Conservation (phyloP, 2,113 vertebrate genomes). For the Mugil cephalus region DNA sequence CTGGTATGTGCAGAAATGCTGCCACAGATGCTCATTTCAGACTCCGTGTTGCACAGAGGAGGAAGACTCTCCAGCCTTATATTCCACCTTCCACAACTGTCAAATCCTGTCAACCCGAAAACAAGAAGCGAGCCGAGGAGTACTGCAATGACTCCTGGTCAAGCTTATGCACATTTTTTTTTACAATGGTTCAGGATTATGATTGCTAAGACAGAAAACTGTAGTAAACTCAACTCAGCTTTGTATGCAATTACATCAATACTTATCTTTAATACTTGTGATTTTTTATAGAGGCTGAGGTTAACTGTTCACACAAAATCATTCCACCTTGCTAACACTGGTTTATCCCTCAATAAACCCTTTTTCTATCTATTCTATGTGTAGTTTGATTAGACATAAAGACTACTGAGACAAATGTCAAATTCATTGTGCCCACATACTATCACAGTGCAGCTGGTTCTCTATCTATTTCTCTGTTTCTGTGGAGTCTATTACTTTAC, state of each 20-base stretch:
- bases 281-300: background rate
- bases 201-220: constrained; percentile 79
- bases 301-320: background rate
- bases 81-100: background rate
- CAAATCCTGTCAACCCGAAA: constrained; percentile 72
- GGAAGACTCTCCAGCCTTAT: background rate
- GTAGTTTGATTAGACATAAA: no score
- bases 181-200: constrained; percentile 88
- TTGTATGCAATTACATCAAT: background rate
- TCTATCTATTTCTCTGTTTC: no score
- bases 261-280: background rate
- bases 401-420: no score
- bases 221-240: background rate
- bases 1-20: constrained; percentile 86
- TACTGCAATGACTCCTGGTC: constrained; percentile 86
- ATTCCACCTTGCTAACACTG: background rate
- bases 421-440: no score
- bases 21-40: constrained; percentile 85
- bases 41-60: constrained; percentile 53
- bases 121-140: constrained; percentile 84
- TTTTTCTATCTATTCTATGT: background rate
- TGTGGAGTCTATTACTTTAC: no score
- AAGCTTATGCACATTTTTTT: constrained; percentile 88
- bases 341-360: background rate
- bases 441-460: no score